Evolutionary conservation across 2,797 vertebrate genomes (phyloP).

Genomic region (Valencia hispanica): DNA sequence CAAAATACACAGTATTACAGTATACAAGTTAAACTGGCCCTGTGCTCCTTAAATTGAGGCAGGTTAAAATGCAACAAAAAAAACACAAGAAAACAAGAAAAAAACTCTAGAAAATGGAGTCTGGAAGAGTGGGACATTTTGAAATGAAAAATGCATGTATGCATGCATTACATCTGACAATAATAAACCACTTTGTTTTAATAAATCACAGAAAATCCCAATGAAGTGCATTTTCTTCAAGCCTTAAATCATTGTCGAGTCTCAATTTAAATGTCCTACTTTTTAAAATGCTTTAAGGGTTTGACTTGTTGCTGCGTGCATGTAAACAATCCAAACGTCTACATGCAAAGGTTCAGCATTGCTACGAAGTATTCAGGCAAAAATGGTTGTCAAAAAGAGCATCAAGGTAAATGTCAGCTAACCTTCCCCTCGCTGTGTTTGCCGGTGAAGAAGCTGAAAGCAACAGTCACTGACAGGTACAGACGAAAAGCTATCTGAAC

Average conservation of each 20-base stretch:
- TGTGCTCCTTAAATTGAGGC: not conserved
- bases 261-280: not conserved
- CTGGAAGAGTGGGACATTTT: not conserved
- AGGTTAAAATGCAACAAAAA: not conserved
- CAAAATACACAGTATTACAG: no score
- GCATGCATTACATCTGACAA: not conserved
- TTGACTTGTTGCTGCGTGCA: no score
- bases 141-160: not conserved
- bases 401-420: not conserved
- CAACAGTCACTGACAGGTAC: not conserved
- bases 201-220: not conserved
- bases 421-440: not conserved
- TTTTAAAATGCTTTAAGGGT: not conserved
- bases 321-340: not conserved
- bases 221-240: not conserved
- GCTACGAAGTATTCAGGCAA: not conserved
- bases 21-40: not conserved
- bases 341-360: not conserved
- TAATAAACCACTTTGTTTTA: not conserved
- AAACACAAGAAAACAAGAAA: not conserved
- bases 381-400: not conserved
- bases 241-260: not conserved
- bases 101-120: not conserved
- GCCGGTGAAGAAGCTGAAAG: not conserved
- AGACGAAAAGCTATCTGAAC: not conserved